Conservation (phyloP, 2,797 vertebrate genomes). For the Apogon talboti region DNA sequence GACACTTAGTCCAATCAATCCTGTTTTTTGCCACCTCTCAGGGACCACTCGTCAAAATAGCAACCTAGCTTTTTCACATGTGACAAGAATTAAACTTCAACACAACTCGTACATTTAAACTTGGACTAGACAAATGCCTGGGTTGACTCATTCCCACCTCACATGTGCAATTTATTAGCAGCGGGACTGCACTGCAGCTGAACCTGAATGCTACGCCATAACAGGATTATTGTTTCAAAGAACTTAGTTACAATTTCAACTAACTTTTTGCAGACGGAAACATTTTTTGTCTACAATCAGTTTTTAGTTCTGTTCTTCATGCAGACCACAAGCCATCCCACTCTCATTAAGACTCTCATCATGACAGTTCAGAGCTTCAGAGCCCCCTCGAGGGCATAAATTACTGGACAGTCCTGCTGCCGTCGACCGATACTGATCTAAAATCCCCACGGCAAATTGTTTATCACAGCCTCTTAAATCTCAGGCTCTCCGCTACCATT, state of each 20-base stretch:
- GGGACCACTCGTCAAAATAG: conserved; percentile 50
- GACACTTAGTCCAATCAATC: conserved; percentile 33
- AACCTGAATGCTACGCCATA: conserved; percentile 38
- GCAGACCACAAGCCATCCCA: conserved; percentile 33
- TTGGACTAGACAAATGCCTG: conserved; percentile 44
- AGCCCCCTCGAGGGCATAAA: conserved; percentile 56
- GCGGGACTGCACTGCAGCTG: conserved; percentile 50
- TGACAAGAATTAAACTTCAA: conserved; percentile 49
- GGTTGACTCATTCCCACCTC: conserved; percentile 42
- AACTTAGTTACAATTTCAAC: conserved; percentile 30
- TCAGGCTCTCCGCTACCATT: conserved; percentile 22
- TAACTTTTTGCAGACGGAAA: conserved; percentile 45
- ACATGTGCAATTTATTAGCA: conserved; percentile 61
- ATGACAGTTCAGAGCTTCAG: conserved; percentile 42
- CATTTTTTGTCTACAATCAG: conserved; percentile 37
- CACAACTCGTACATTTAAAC: conserved; percentile 45
- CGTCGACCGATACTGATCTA: conserved; percentile 59
- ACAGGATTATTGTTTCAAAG: conserved; percentile 48
- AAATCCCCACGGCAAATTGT: conserved; percentile 37
- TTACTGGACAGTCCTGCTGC: conserved; percentile 45
- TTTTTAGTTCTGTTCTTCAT: conserved; percentile 32
- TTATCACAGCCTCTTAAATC: conserved; percentile 36
- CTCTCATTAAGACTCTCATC: conserved; percentile 42
- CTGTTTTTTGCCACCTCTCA: conserved; percentile 39
- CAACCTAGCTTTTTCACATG: conserved; percentile 49